Conservation (phyloP, 1,140 invertebrate species). For the Calliphora vicina region DNA sequence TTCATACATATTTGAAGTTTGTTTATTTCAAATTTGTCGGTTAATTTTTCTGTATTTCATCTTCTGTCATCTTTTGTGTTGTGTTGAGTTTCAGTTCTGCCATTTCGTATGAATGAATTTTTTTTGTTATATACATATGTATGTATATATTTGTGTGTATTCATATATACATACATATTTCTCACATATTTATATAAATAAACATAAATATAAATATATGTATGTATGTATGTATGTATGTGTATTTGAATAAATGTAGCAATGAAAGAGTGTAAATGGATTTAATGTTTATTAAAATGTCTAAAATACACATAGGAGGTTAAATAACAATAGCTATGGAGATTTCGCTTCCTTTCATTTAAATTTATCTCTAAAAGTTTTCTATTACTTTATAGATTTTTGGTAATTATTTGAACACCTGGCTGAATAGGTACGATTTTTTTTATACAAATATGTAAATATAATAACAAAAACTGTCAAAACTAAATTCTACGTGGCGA, state of each 20-base stretch:
- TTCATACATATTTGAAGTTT: not conserved
- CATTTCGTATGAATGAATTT: slow-evolving; percentile 19
- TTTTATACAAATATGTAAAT: too few species aligned
- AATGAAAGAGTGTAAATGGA: not conserved
- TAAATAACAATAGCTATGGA: not conserved
- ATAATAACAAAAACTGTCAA: too few species aligned
- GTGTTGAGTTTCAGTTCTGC: not conserved
- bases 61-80: not conserved
- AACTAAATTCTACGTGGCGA: too few species aligned
- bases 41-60: not conserved
- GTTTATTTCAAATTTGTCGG: not conserved
- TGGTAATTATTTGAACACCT: too few species aligned
- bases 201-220: too few species aligned
- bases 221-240: slow-evolving; percentile 4
- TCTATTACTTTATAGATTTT: too few species aligned
- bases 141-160: slow-evolving; percentile 4
- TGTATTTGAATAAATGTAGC: not conserved
- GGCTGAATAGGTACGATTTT: too few species aligned
- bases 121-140: not conserved
- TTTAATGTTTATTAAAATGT: not conserved
- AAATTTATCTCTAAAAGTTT: too few species aligned
- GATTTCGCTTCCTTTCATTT: too few species aligned
- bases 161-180: too few species aligned
- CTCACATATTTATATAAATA: too few species aligned
- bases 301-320: slow-evolving; percentile 25